These are phyloP conservation scores for Perizoma flavofasciatum DNA, from an alignment of 2,888 invertebrate species.

Conservation along the genomic window DNA sequence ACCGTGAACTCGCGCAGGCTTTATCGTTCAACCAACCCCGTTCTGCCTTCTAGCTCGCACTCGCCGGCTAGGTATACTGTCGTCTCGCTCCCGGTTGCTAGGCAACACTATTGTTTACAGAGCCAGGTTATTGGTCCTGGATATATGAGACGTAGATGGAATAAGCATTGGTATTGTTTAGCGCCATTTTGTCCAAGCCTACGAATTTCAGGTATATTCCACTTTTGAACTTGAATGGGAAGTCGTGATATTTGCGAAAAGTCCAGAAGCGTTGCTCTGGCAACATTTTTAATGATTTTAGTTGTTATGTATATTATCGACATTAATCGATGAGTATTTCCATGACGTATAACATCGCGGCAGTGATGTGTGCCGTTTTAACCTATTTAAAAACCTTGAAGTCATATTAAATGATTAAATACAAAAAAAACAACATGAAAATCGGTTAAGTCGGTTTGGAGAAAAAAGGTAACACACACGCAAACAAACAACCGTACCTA, in stretches of 20 bases:
- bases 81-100: conserved; percentile 49
- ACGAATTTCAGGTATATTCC: neutral
- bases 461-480: no score
- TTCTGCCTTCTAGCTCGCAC: conserved; percentile 39
- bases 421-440: no score
- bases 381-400: no score
- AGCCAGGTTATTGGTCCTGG: conserved; percentile 44
- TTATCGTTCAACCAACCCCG: conserved; percentile 68
- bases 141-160: conserved; percentile 26
- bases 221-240: neutral
- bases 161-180: conserved; percentile 17
- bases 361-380: no score
- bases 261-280: no score
- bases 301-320: no score
- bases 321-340: no score
- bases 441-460: no score
- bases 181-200: conserved; percentile 8
- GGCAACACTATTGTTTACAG: conserved; percentile 56
- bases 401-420: no score
- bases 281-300: no score
- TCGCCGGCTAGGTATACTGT: conserved; percentile 6
- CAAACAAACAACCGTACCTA: no score
- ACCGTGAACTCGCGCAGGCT: conserved; percentile 60
- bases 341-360: no score
- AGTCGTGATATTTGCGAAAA: neutral